These are phyloP conservation scores for Leptodactylus fuscus DNA, from an alignment of 2,113 vertebrate genomes.

Conservation along the genomic window DNA sequence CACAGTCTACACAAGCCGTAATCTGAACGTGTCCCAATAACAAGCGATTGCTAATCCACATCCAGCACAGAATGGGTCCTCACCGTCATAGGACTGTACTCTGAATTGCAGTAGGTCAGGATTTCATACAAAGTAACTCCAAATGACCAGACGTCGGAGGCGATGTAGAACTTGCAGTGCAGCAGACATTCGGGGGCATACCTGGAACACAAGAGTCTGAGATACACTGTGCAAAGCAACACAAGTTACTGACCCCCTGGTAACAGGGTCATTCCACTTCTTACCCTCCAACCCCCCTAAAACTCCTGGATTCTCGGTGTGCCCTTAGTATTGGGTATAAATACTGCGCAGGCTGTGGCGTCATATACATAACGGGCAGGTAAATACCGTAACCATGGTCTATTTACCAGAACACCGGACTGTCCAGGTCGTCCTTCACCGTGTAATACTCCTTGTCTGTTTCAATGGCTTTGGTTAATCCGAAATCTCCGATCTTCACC, in stretches of 20 bases:
- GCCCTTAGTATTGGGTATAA: no score
- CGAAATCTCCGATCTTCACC: slow-evolving; percentile 97
- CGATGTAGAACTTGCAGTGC: slow-evolving; percentile 92
- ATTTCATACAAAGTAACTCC: slow-evolving; percentile 94
- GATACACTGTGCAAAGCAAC: neutral
- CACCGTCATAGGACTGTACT: slow-evolving; percentile 88
- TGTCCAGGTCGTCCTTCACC: slow-evolving; percentile 91
- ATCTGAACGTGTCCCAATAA: neutral
- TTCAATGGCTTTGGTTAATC: slow-evolving; percentile 95
- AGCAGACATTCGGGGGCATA: slow-evolving; percentile 95
- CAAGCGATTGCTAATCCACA: neutral
- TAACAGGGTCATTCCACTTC: neutral
- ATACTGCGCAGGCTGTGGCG: no score
- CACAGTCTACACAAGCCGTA: neutral
- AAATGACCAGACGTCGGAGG: slow-evolving; percentile 97
- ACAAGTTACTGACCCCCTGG: no score
- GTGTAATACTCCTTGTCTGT: slow-evolving; percentile 95
- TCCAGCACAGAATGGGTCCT: slow-evolving; percentile 22
- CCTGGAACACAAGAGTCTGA: slow-evolving; percentile 70
- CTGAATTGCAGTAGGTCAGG: slow-evolving; percentile 89
- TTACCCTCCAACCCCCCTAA: no score
- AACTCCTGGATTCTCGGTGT: no score
- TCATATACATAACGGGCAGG: neutral
- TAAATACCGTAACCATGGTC: neutral
- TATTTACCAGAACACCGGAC: slow-evolving; percentile 93